Evolutionary conservation across 2,797 vertebrate species (phyloP), one percentile per base, ranked within the genome.

Genomic region (Trachops cirrhosus): DNA sequence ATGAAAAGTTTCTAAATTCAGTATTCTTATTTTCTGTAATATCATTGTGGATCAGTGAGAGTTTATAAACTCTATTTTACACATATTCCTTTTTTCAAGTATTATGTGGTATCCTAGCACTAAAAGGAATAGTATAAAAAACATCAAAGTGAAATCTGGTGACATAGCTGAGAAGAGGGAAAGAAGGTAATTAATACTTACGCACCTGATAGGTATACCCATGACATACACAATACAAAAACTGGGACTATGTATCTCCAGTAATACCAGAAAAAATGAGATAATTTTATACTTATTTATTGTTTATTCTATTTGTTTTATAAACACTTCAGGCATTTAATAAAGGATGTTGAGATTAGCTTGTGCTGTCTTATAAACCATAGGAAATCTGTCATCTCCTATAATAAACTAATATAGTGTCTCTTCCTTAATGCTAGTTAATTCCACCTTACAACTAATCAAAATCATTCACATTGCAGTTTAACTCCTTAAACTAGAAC

Each of bases 401-500:
- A 1, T 91, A 91, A 82, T 94, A 94, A 93, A 74, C 19, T 73
- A 85, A 90, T 57, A 34, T 10, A 80, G 7, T 86, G 37, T 78
- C 41, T 94, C 19, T 78, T 41, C 32, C 68, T 96, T 73, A 92
- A 74, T 64, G 74, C 39, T n/a, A 62, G 67, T 93, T 92, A 57
- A 73, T 86, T 97, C 70, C 94, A 26, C 10, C 41, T 91, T 87
- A n/a, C n/a, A 80, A 92, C 34, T 78, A 77, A 70, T 79, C 57
- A 91, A n/a, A 86, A 50, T 86, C 39, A 86, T 94, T 95, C 48
- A 93, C 73, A 71, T 52, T 37, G 15, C 22, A 73, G 12, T 87
- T 94, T 95, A 95, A 87, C 78, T 79, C 78, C 39, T 48, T 92
- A 89, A 74, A 71, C 46, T 89, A 75, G n/a, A 94, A 84, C 48